Evolutionary conservation across 2,888 invertebrate genomes (phyloP), one percentile per base, ranked within the genome.

Genomic region (Eueremaeus valkanovi): DNA sequence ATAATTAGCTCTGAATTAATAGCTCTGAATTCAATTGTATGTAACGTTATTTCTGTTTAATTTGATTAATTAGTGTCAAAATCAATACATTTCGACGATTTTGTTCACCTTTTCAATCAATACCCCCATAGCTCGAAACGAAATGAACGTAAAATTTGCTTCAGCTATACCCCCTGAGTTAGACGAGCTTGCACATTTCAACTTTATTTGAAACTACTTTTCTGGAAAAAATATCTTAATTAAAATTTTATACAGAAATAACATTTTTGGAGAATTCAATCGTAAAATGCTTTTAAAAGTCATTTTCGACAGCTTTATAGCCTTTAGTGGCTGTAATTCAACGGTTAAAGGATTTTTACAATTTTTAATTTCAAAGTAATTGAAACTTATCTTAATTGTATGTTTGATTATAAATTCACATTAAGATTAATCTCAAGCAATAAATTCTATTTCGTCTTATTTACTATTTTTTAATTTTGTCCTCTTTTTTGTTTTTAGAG

Each of bases 301-400:
- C 66, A 66, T 21, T 66, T 66, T 40, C 24, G 36, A 66, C 36
- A 1, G 21, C n/a, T 21, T 55, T 40, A 36, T 36, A n/a, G 66
- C 3, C 66, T 21, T 36, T 29, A 36, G 21, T 31, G 40, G 31
- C n/a, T 21, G 40, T 40, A 36, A 66, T 21, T 66, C 40, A 24
- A 21, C 1, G 3, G 16, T 29, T 2, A 29, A 58, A 1, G n/a
- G n/a, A n/a, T 66, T 66, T 40, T 18, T 40, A 21, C 21, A 66
- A 40, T 63, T 63, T 63, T 63, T 33, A 29, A 66, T 66, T 31
- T 66, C 21, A 66, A 66, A 66, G 66, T 66, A 66, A 66, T 66
- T 40, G 33, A 36, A 40, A 36, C n/a, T 66, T 66, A 66, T 66
- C 66, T 66, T 24, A 66, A 66, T 66, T 40, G 40, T 66, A 21